phyloP scores from a whole-genome alignment of 2,888 invertebrate species.

The Troglohyphantes excavatus region DNA sequence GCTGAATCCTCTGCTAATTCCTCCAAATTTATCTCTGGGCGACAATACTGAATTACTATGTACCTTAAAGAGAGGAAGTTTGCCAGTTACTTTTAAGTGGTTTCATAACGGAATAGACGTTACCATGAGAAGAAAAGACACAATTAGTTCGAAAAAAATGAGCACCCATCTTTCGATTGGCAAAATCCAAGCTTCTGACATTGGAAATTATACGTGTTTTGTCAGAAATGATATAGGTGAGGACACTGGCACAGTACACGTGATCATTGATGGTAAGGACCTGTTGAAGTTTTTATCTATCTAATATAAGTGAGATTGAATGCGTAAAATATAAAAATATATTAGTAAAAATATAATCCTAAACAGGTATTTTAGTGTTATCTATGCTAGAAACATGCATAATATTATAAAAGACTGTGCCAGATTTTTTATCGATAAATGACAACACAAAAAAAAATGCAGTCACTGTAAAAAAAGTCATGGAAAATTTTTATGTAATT shows the following conservation, averaged over 20 bases:
- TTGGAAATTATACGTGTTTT: constrained; percentile 71
- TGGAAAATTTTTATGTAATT: no score
- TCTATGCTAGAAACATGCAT: no score
- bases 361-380: no score
- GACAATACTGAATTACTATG: constrained; percentile 58
- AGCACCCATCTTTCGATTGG: constrained; percentile 50
- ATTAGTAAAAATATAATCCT: no score
- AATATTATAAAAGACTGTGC: no score
- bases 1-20: constrained; percentile 61
- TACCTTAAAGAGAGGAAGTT: constrained; percentile 52
- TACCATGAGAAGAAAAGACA: neutral
- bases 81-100: constrained; percentile 57
- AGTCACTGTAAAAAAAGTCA: no score
- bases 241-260: constrained; percentile 25
- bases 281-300: no score
- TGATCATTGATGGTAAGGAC: constrained; percentile 62
- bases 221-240: constrained; percentile 37
- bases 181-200: constrained; percentile 40
- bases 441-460: no score
- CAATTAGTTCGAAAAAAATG: constrained; percentile 10
- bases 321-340: no score
- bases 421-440: no score
- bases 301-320: no score
- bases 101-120: constrained; percentile 33
- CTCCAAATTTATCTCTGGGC: constrained; percentile 50